Base-by-base conservation (phyloP, 2,797 vertebrate genomes). In the Gobionotothen gibberifrons region DNA sequence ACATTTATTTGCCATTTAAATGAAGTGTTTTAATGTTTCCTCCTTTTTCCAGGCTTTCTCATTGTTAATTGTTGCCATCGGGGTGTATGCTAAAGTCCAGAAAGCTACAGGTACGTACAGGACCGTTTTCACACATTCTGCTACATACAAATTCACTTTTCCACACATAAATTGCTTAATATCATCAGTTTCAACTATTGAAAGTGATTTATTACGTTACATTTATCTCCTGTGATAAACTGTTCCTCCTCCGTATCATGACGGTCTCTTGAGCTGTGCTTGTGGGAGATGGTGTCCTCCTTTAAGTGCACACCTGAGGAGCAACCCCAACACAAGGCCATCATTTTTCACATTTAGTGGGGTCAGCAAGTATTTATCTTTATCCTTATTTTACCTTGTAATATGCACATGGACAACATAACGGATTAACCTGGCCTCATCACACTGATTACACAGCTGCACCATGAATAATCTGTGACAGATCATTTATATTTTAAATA, bases 61-160 rank as follows among this genome's bases (percentile, higher is more conserved):
- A 44, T 74, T 95, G 85, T 73, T 95, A 85, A 95, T 95, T 36
- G 87, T 95, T 80, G 94, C 94, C 3, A 93, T 95, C 12, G 94
- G 95, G 7, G 94, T 95, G 0, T 95, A 95, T 46, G 94, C 93
- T 29, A 95, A 93, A 83, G 87, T 92, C 74, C 93, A 95, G 82
- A 95, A 95, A 86, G 93, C 94, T 21, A 94, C 95, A 93, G 94
- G 94, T 96, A 86, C 21, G 58, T 21, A 49, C 29, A 42, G 5
- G 1, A 52, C n/a, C 21, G 17, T 7, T 21, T 19, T 22, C 15
- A 5, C 9, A 44, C n/a, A 49, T 53, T 3, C 15, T 29, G 12
- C 3, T 40, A 44, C 15, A 16, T 7, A 59, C 10, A 36, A 48
- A 3, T 2, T 54, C 51, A 62, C 10, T 22, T 16, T 48, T 49